phyloP scores from a whole-genome alignment of 2,888 invertebrate genomes.

The Palloptera scutellata region DNA sequence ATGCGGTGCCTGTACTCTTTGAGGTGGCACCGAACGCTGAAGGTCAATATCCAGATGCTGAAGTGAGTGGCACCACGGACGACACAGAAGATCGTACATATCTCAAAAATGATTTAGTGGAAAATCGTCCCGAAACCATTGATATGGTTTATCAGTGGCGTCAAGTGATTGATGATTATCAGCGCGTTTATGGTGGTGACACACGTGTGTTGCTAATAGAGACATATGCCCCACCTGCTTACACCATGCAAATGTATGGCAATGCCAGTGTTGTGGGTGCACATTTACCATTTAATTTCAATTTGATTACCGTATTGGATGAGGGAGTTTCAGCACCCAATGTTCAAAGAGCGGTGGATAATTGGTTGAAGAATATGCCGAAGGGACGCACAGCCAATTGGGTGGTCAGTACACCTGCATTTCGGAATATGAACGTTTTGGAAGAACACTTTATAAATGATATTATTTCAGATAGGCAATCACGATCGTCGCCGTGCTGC shows the following conservation, averaged over 20 bases:
- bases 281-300: slow-evolving; percentile 72
- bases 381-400: slow-evolving; percentile 67
- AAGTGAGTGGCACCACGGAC: slow-evolving; percentile 61
- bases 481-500: slow-evolving; percentile 72
- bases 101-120: slow-evolving; percentile 67
- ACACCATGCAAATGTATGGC: slow-evolving; percentile 69
- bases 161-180: slow-evolving; percentile 70
- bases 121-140: slow-evolving; percentile 66
- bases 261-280: slow-evolving; percentile 63
- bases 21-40: slow-evolving; percentile 65
- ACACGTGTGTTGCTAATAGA: slow-evolving; percentile 68
- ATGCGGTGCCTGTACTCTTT: slow-evolving; percentile 64
- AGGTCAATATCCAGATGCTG: slow-evolving; percentile 67
- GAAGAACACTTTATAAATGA: background rate
- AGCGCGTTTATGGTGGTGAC: slow-evolving; percentile 64
- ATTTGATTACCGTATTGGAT: slow-evolving; percentile 65
- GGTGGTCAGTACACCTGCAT: slow-evolving; percentile 70
- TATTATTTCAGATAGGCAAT: slow-evolving; percentile 69
- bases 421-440: background rate
- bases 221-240: slow-evolving; percentile 66
- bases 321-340: slow-evolving; percentile 65
- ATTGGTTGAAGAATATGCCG: slow-evolving; percentile 69
- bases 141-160: slow-evolving; percentile 64
- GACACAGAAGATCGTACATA: slow-evolving; percentile 66
- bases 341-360: slow-evolving; percentile 65